Percentiles rank a stretch among this genome's conserved stretches.
Conservation (phyloP, 1,140 invertebrate genomes). For the Teleogryllus occipitalis region DNA sequence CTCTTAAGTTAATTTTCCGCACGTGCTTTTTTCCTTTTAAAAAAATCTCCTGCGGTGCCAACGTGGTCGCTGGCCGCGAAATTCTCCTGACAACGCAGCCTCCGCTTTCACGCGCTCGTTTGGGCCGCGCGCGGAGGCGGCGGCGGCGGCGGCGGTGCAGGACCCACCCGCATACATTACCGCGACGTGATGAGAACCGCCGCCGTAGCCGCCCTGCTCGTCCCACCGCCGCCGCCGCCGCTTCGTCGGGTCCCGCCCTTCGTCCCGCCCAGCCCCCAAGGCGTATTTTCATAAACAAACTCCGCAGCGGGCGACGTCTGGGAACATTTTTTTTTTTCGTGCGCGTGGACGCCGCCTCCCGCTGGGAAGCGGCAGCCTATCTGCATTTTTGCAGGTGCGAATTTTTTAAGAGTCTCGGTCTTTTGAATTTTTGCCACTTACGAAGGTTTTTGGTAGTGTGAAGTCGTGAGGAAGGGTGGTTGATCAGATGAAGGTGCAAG, state of each 20-base stretch:
- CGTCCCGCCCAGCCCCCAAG: background rate
- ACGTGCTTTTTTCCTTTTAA: background rate
- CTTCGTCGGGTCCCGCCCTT: background rate
- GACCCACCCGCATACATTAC: background rate
- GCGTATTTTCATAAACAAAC: slow-evolving; percentile 5
- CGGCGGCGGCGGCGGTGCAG: background rate
- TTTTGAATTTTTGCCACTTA: background rate
- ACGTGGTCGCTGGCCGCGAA: background rate
- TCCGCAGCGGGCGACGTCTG: background rate
- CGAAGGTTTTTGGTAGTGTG: too few species aligned
- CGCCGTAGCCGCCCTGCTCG: background rate
- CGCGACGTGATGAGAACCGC: background rate
- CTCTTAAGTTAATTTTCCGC: slow-evolving; percentile 4
- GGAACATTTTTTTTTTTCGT: background rate
- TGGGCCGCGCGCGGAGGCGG: background rate
- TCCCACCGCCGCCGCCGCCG: background rate
- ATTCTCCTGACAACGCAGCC: background rate
- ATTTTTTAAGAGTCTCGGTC: background rate
- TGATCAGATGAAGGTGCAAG: too few species aligned
- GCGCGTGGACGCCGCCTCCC: background rate
- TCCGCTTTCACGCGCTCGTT: background rate
- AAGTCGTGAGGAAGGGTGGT: too few species aligned
- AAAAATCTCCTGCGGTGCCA: background rate
- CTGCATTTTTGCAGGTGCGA: background rate
- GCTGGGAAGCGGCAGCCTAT: background rate